phyloP scores from a whole-genome alignment of 2,113 vertebrate species.

The Seriola dumerili region DNA sequence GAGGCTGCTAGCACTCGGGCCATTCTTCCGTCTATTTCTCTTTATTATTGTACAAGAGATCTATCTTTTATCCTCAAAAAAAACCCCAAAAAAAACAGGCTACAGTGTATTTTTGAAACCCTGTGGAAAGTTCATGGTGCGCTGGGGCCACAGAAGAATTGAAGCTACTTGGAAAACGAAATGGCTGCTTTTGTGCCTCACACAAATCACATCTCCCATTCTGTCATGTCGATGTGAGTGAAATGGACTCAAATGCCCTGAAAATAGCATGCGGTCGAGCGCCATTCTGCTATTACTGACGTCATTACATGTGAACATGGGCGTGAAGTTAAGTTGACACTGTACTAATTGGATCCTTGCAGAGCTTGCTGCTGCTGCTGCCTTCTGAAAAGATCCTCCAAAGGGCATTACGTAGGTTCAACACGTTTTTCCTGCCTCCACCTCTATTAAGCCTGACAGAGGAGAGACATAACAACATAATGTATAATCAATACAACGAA shows the following conservation, averaged over 20 bases:
- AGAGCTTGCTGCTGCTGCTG: constrained; percentile 2
- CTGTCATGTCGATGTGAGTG: constrained; percentile 4
- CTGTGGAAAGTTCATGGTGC: not conserved
- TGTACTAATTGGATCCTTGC: constrained; percentile 31
- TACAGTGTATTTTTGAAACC: constrained; percentile 11
- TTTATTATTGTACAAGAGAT: not conserved
- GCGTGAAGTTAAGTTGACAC: constrained; percentile 49
- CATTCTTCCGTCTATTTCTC: not conserved
- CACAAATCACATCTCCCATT: constrained; percentile 1
- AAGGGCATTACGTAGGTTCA: not conserved
- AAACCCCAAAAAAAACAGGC: not conserved
- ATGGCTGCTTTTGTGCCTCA: constrained; percentile 43
- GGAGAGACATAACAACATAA: too few species aligned
- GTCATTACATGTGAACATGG: constrained; percentile 30
- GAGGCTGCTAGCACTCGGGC: too few species aligned
- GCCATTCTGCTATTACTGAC: constrained; percentile 30
- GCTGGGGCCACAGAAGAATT: not conserved
- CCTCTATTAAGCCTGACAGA: not conserved
- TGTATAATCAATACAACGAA: too few species aligned
- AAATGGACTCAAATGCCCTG: constrained; percentile 38
- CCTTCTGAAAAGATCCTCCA: constrained; percentile 18
- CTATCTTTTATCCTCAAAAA: constrained; percentile 7
- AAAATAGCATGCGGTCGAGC: constrained; percentile 40
- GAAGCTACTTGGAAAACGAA: constrained; percentile 22
- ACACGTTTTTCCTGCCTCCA: not conserved